Percentiles rank a stretch among this genome's conserved stretches.
Evolutionary conservation across 2,797 vertebrate genomes (phyloP).

Genomic region (Sphaeramia orbicularis): DNA sequence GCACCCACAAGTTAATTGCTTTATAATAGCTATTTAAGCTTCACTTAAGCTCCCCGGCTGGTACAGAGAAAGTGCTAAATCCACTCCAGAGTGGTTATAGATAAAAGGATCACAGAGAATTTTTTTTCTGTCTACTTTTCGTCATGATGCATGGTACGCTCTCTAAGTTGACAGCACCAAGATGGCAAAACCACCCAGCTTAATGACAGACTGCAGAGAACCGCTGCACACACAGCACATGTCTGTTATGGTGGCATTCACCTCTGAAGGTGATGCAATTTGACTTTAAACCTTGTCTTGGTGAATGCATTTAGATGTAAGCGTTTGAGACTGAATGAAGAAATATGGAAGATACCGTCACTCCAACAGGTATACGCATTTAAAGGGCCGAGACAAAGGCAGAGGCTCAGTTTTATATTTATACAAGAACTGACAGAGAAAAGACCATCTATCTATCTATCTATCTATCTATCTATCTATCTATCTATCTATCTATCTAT

Average conservation of each 20-base stretch:
- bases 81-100: slow-evolving; percentile 73
- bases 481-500: too few relatives aligned
- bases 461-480: too few relatives aligned
- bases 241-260: neutral
- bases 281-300: neutral
- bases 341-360: neutral
- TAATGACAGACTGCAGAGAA: slow-evolving; percentile 23
- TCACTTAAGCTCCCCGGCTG: slow-evolving; percentile 78
- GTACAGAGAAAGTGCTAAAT: slow-evolving; percentile 75
- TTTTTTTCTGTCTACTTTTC: slow-evolving; percentile 64
- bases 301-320: neutral
- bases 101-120: slow-evolving; percentile 69
- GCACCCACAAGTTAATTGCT: slow-evolving; percentile 85
- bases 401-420: too few relatives aligned
- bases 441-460: too few relatives aligned
- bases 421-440: too few relatives aligned
- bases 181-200: slow-evolving; percentile 22
- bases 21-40: slow-evolving; percentile 85
- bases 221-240: slow-evolving; percentile 1
- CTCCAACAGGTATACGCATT: neutral
- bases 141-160: slow-evolving; percentile 67
- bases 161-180: slow-evolving; percentile 48
- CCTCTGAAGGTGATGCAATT: slow-evolving; percentile 2
- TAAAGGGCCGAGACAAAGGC: too few relatives aligned
- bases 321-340: neutral